Evolutionary conservation across 2,888 invertebrate genomes (phyloP), one percentile per base, ranked within the genome.

Genomic region (Deilephila porcellus): DNA sequence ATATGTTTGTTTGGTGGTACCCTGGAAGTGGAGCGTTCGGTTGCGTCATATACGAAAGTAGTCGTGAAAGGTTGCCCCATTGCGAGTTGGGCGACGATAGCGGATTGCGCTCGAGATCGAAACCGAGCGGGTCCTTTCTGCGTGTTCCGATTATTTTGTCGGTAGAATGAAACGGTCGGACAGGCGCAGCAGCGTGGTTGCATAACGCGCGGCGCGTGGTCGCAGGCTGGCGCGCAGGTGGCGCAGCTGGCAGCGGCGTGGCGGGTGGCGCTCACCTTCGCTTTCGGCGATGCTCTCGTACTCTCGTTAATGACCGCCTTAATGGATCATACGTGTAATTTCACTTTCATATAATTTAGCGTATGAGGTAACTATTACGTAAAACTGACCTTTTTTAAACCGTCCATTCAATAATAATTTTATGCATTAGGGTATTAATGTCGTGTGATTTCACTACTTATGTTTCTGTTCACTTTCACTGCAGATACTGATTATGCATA

Each of bases 1-100:
- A 83, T 85, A 79, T 82, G 88, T 88, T 90, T 88, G 88, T 89
- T 90, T 91, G 83, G 79, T 82, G 77, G 80, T 81, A 82, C 83
- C 78, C 79, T 82, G 81, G 80, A 77, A 76, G 79, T 78, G 74
- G 78, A 85, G 76, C 80, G 80, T 79, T 76, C 73, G 79, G 83
- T 92, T 93, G 81, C 91, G 84, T 90, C 88, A 93, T 77, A 76
- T 81, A 88, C 89, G 91, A 92, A 93, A 93, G 92, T 91, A 83
- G 91, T 90, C 87, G 92, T 93, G 93, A 93, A 92, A 93, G 91
- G 91, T 88, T 86, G 90, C 81, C 82, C 84, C 81, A 82, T 74
- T 78, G 83, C 78, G 81, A 79, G 82, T 76, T 88, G 88, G 88
- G 88, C 86, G 85, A 84, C 79, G 70, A 76, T 34, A 34, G 62